Conservation (phyloP, 2,797 vertebrate genomes). For the Poecilia picta region DNA sequence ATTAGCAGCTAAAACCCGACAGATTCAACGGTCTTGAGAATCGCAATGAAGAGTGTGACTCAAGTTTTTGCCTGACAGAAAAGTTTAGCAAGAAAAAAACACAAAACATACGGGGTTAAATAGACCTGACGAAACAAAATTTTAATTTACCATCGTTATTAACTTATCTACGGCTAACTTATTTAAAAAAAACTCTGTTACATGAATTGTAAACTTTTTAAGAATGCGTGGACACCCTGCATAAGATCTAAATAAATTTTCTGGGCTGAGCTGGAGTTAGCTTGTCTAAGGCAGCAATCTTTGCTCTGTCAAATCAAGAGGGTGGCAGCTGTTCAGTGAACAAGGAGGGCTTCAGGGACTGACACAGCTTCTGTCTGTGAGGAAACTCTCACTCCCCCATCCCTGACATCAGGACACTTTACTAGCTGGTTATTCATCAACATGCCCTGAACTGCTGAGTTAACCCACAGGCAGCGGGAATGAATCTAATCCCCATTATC, state of each 20-base stretch:
- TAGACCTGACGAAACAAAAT: too few species aligned
- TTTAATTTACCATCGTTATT: too few species aligned
- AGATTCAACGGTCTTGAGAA: too few species aligned
- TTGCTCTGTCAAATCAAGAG: slow-evolving; percentile 67
- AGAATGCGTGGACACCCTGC: too few species aligned
- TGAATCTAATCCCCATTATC: slow-evolving; percentile 76
- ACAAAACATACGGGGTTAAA: too few species aligned
- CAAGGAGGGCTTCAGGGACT: slow-evolving; percentile 47
- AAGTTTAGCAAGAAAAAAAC: too few species aligned
- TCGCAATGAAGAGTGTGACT: too few species aligned
- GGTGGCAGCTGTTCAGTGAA: slow-evolving; percentile 54
- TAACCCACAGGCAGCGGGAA: slow-evolving; percentile 67
- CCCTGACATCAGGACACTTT: slow-evolving; percentile 51
- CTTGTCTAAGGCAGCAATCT: slow-evolving; percentile 62
- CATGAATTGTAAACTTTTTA: too few species aligned
- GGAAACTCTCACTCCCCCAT: slow-evolving; percentile 16
- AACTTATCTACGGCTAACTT: too few species aligned
- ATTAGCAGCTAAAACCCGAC: too few species aligned
- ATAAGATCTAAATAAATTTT: not conserved
- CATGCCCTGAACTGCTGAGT: slow-evolving; percentile 63
- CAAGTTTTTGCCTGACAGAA: too few species aligned
- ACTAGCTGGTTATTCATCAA: slow-evolving; percentile 73
- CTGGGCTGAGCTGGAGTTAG: slow-evolving; percentile 43
- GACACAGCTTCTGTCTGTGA: slow-evolving; percentile 49
- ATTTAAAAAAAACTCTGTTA: too few species aligned